These are phyloP conservation scores for Cheilosia variabilis DNA, from an alignment of 2,888 invertebrate species.

Conservation along the genomic window DNA sequence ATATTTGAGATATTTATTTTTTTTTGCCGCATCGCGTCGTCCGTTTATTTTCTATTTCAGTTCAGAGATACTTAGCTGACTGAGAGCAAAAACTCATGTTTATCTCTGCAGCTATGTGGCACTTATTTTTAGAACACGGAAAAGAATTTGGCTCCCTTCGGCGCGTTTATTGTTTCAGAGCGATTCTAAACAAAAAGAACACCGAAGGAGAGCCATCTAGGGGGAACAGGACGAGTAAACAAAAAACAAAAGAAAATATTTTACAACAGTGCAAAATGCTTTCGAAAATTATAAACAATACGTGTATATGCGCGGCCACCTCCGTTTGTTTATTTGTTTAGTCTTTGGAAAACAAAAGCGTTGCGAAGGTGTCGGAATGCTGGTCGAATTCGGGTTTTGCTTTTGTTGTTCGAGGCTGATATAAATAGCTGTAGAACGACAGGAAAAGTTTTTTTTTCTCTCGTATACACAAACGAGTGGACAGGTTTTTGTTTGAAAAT, in stretches of 20 bases:
- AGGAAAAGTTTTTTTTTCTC: not conserved
- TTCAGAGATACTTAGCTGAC: constrained; percentile 32
- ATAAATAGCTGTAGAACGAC: constrained; percentile 40
- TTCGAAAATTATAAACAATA: constrained; percentile 50
- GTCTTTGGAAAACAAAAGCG: constrained; percentile 43
- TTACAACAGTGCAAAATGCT: constrained; percentile 34
- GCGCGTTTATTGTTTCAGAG: constrained; percentile 43
- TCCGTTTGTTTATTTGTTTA: constrained; percentile 49
- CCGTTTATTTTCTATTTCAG: constrained; percentile 66
- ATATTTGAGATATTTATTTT: constrained; percentile 27
- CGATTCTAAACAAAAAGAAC: constrained; percentile 38
- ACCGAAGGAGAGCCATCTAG: not conserved
- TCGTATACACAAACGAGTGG: constrained; percentile 7
- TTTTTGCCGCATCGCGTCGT: constrained; percentile 36
- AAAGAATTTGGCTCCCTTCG: constrained; percentile 55
- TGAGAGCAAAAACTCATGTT: constrained; percentile 36
- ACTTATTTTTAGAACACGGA: constrained; percentile 65
- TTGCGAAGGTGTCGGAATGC: constrained; percentile 64
- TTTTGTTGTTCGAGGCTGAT: constrained; percentile 24
- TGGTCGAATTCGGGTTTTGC: constrained; percentile 31
- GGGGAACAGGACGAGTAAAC: not conserved
- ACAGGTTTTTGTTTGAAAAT: constrained; percentile 26
- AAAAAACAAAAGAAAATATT: constrained; percentile 25
- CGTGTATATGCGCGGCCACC: constrained; percentile 2
- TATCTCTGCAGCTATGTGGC: constrained; percentile 43